These are phyloP conservation scores for Lycopodina hypogea DNA, from an alignment of 37 sponge, comb jelly and placozoan species.

Conservation along the genomic window DNA sequence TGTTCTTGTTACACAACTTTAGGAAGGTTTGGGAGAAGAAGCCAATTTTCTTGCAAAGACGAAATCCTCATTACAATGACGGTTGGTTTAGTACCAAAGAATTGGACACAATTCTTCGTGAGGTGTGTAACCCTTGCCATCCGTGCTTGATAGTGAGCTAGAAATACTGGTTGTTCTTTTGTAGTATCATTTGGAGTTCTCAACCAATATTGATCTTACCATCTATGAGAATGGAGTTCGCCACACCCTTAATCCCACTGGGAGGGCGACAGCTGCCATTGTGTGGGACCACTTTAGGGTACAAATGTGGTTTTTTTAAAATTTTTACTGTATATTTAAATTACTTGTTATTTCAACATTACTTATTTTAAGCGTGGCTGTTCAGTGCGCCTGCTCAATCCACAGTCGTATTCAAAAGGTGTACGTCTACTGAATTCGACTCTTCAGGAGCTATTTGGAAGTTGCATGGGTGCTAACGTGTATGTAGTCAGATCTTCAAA, in stretches of 20 bases:
- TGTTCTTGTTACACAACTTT: constrained; percentile 15
- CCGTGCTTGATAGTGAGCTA: background rate
- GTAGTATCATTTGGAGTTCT: constrained; percentile 74
- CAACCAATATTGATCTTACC: constrained; percentile 86
- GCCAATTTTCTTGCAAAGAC: constrained; percentile 63
- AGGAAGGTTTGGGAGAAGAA: constrained; percentile 91
- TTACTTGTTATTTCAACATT: background rate
- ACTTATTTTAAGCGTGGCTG: constrained; percentile 71
- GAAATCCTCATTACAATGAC: constrained; percentile 66
- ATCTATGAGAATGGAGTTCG: constrained; percentile 78
- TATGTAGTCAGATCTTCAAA: constrained; percentile 30
- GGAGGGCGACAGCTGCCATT: constrained; percentile 63
- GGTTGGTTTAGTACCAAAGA: constrained; percentile 80
- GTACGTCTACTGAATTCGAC: constrained; percentile 83
- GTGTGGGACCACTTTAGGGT: constrained; percentile 88
- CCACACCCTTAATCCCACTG: constrained; percentile 79
- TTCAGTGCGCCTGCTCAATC: constrained; percentile 91
- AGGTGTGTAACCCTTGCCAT: constrained; percentile 31
- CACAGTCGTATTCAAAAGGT: constrained; percentile 79
- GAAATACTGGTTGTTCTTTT: background rate
- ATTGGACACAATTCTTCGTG: constrained; percentile 76
- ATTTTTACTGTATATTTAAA: constrained; percentile 1
- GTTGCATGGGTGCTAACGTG: constrained; percentile 89
- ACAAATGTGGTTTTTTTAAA: background rate
- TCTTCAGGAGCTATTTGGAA: constrained; percentile 88